phyloP scores from a whole-genome alignment of 1,140 invertebrate species.

The Palaemon carinicauda region DNA sequence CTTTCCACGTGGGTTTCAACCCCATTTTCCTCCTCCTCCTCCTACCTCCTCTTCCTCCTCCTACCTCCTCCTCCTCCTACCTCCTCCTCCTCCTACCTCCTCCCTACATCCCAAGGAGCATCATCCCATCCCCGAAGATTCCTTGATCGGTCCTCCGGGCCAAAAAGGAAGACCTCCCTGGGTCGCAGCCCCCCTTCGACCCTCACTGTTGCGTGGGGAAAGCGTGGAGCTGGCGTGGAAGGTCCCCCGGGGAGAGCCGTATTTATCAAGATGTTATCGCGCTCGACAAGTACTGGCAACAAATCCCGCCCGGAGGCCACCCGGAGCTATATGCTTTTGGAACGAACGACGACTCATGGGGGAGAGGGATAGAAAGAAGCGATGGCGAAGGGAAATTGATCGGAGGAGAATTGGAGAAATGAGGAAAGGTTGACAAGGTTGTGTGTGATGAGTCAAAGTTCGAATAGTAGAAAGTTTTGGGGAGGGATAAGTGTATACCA shows the following conservation, averaged over 20 bases:
- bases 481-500: too few relatives aligned
- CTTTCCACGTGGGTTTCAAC: not conserved
- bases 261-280: conserved; percentile 5
- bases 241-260: not conserved
- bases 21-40: not conserved
- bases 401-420: not conserved
- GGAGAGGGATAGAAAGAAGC: not conserved
- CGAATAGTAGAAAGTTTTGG: too few relatives aligned
- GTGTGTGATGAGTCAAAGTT: too few relatives aligned
- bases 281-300: not conserved
- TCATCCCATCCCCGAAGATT: not conserved
- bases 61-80: not conserved
- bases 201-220: not conserved
- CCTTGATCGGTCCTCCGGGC: not conserved
- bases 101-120: too few relatives aligned
- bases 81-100: not conserved
- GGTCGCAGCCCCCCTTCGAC: not conserved
- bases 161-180: not conserved
- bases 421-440: too few relatives aligned
- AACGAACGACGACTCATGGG: not conserved
- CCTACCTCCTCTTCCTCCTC: not conserved
- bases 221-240: not conserved
- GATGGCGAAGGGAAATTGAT: not conserved
- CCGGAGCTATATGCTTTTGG: not conserved
- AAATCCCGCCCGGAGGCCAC: not conserved